phyloP scores from a whole-genome alignment of 1,140 invertebrate genomes.

The Pachyrhynchus sulphureomaculatus region DNA sequence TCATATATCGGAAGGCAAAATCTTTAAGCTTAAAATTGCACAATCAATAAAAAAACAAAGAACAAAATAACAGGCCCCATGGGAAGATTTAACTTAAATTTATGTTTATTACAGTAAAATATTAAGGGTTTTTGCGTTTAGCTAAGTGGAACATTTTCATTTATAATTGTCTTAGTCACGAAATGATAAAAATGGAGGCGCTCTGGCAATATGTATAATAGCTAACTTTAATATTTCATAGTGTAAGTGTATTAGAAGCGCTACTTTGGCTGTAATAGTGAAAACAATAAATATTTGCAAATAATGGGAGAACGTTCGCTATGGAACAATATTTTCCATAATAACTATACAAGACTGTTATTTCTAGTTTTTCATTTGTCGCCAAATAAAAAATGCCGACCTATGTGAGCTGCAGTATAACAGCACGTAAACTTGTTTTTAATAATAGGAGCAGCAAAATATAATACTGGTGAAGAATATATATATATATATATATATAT shows the following conservation, averaged over 20 bases:
- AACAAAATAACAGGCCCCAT: slow-evolving; percentile 29
- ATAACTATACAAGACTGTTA: neutral
- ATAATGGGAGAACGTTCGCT: slow-evolving; percentile 7
- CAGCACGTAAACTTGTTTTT: too few relatives aligned
- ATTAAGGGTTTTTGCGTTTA: slow-evolving; percentile 30
- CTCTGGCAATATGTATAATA: slow-evolving; percentile 11
- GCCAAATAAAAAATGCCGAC: neutral
- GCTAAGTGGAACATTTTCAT: slow-evolving; percentile 32
- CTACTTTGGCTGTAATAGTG: neutral
- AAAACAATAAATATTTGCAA: slow-evolving; percentile 19
- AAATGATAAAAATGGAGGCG: slow-evolving; percentile 23
- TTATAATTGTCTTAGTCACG: slow-evolving; percentile 33
- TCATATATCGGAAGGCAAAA: neutral
- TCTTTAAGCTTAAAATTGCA: slow-evolving; percentile 7
- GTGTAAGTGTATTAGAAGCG: slow-evolving; percentile 14
- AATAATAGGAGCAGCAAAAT: too few relatives aligned
- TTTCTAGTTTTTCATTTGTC: too few relatives aligned
- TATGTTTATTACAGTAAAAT: slow-evolving; percentile 32
- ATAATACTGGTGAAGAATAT: too few relatives aligned
- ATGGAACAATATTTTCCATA: neutral
- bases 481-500: too few relatives aligned
- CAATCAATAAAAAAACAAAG: slow-evolving; percentile 5
- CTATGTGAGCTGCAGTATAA: too few relatives aligned
- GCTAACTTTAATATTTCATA: slow-evolving; percentile 21
- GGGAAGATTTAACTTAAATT: slow-evolving; percentile 32